Evolutionary conservation across 2,113 vertebrate species (phyloP).

Genomic region (Burhinus bistriatus): DNA sequence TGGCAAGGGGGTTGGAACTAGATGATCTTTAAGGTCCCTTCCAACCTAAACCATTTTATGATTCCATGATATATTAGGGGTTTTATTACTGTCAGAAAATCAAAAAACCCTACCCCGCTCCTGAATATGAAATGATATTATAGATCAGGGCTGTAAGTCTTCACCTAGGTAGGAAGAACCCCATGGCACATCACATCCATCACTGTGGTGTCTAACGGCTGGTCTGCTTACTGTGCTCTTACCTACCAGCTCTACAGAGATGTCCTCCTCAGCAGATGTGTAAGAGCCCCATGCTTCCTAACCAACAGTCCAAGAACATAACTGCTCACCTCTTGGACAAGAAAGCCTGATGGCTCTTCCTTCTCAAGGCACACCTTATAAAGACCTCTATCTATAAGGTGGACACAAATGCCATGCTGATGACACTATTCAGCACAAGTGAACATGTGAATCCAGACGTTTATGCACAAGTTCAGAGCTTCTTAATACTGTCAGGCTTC

Average conservation of each 20-base stretch:
- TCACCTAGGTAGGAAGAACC: neutral
- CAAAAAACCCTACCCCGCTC: neutral
- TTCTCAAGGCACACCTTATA: neutral
- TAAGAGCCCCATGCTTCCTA: neutral
- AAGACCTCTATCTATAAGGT: neutral
- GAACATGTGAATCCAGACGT: neutral
- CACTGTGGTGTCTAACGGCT: neutral
- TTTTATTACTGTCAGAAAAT: neutral
- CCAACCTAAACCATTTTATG: too few relatives aligned
- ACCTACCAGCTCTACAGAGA: neutral
- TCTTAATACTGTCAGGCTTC: neutral
- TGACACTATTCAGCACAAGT: fast-evolving
- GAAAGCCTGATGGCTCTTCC: neutral
- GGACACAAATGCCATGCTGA: neutral
- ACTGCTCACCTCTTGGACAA: fast-evolving
- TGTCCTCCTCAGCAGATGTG: neutral
- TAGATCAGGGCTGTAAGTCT: neutral
- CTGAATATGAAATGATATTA: neutral
- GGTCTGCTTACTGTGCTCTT: neutral
- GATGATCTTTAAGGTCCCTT: too few relatives aligned
- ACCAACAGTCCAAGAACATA: neutral
- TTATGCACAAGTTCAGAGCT: neutral
- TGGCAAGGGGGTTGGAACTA: too few relatives aligned
- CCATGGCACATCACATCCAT: neutral
- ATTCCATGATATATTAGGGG: neutral